Evolutionary conservation across 1,140 invertebrate genomes (phyloP), one percentile per base, ranked within the genome.

Genomic region (Limonius californicus): DNA sequence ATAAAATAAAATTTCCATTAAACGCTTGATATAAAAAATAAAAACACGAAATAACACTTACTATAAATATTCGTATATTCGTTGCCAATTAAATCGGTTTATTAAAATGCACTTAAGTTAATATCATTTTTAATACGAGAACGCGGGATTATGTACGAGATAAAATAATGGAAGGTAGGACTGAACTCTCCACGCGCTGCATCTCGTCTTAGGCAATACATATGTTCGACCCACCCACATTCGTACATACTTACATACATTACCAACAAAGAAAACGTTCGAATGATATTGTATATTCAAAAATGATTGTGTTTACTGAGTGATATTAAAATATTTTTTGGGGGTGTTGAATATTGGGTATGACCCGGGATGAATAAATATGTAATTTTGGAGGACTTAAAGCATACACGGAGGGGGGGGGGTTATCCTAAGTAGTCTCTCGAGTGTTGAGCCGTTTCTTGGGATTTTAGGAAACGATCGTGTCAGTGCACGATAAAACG

Each of bases 391-490:
- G n/a, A n/a, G n/a, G n/a, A n/a, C n/a, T 32, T 32, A 32, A 6
- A 32, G 4, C 4, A 32, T 32, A 32, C 27, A 32, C 27, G 4
- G 4, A 32, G 11, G 23, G 23, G 23, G 9, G 9, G 9, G 23
- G 9, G 9, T 27, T 27, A 4, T 27, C n/a, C n/a, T 12, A 39
- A 12, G n/a, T 39, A 39, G 35, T 32, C 11, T 32, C n/a, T 39
- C n/a, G 8, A 12, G n/a, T 32, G 11, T 6, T 4, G 4, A 32
- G 4, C 27, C 27, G 11, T 39, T 39, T 39, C n/a, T 12, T 12
- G 15, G 43, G 15, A 19, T 21, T 61, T 45, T 64, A 64, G 32
- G 53, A 60, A 64, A 64, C 42, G 53, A 61, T 64, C 58, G 57
- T 59, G 58, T 50, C 16, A 21, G 14, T 18, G 35, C 20, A 60